Conservation (phyloP, 2,113 vertebrate species). For the Leucosticte australis region DNA sequence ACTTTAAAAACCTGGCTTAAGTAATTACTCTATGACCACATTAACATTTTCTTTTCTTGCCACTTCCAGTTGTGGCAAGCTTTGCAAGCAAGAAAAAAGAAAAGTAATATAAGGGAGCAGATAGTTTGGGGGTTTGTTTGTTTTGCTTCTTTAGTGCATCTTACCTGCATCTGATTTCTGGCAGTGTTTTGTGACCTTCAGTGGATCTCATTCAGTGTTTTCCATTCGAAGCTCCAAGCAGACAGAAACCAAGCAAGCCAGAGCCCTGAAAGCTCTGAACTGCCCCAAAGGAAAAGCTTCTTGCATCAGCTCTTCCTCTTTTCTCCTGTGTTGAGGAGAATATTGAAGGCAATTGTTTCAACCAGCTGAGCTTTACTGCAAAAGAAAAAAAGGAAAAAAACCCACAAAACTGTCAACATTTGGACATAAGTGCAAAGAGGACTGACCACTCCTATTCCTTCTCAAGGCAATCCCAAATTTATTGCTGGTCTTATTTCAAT, state of each 20-base stretch:
- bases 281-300: background rate
- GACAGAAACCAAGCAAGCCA: background rate
- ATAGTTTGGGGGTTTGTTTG: background rate
- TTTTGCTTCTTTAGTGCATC: background rate
- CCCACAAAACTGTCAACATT: background rate
- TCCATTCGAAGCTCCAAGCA: rapidly evolving
- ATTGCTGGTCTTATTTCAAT: background rate
- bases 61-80: background rate
- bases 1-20: background rate
- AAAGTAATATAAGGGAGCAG: background rate
- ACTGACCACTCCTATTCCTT: background rate
- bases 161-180: background rate
- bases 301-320: background rate
- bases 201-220: background rate
- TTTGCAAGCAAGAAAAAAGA: background rate
- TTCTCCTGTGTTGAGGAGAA: background rate
- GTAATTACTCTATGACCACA: background rate
- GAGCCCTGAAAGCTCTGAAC: background rate
- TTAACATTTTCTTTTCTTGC: background rate
- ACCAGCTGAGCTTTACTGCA: background rate
- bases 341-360: background rate
- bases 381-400: background rate
- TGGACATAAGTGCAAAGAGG: background rate
- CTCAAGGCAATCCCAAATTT: background rate
- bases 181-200: background rate